A percentile compares a stretch with the other conserved stretches of the same genome.
Conservation (phyloP, 2,797 vertebrate genomes). For the Esox lucius region DNA sequence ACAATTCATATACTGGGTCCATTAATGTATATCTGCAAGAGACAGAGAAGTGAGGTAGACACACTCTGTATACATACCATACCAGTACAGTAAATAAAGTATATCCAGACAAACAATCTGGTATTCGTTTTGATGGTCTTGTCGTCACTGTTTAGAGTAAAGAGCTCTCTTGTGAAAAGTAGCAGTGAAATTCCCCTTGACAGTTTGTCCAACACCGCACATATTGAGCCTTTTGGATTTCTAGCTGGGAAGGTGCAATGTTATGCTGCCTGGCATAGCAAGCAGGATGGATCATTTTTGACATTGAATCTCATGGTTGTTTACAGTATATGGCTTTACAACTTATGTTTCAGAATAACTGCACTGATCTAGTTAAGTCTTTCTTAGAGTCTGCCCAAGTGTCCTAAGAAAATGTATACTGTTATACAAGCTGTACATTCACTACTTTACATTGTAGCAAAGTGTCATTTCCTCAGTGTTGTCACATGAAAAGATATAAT, state of each 20-base stretch:
- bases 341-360: constrained; percentile 20
- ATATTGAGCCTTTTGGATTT: constrained; percentile 10
- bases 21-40: background rate
- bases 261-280: constrained; percentile 15
- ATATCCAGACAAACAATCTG: background rate
- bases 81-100: background rate
- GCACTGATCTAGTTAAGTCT: constrained; percentile 47
- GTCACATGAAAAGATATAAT: no score
- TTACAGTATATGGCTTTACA: background rate
- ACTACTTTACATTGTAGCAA: no score
- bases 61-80: background rate
- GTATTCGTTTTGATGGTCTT: constrained; percentile 14
- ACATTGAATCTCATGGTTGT: constrained; percentile 37
- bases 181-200: constrained; percentile 37
- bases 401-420: background rate
- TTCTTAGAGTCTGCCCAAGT: no score
- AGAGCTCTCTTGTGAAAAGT: constrained; percentile 32
- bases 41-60: background rate
- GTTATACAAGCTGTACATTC: no score
- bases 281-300: constrained; percentile 34
- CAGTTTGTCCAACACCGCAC: constrained; percentile 16
- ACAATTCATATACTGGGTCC: background rate
- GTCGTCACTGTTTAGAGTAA: constrained; percentile 44
- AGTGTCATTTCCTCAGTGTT: no score
- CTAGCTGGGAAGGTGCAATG: constrained; percentile 23